Evolutionary conservation across 2,888 invertebrate genomes (phyloP), one percentile per base, ranked within the genome.

Genomic region (Rhagonycha fulva): DNA sequence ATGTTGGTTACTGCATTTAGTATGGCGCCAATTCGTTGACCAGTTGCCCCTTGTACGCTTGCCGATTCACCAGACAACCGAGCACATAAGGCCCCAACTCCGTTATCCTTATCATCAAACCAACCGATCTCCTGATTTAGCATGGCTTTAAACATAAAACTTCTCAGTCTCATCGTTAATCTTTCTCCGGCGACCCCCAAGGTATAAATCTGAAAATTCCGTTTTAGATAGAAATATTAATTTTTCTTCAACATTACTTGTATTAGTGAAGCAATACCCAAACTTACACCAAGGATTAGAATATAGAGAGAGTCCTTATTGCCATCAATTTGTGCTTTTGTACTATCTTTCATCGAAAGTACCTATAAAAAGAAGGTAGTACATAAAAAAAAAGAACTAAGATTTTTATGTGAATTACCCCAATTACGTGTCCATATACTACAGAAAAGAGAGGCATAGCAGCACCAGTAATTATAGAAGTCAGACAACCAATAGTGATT

Each of bases 151-250:
- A 95, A 95, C 87, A 93, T 89, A 62, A 89, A 79, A 47, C 90
- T 90, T 71, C 96, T 89, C 3, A 96, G 86, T 77, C 96, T 89
- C 83, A 92, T 91, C 0, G 96, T 97, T 72, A 97, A 88, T 77
- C 90, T 88, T 86, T 96, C 96, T 62, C 96, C 96, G 26, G 96
- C 94, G 30, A 94, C 88, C 0, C 91, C 93, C 86, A 95, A 96
- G 84, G 47, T 60, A 23, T 76, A 76, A 9, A 66, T 68, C 72
- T 76, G 12, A 10, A 71, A 47, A 19, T n/a, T n/a, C n/a, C n/a
- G n/a, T n/a, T n/a, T n/a, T n/a, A n/a, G n/a, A n/a, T n/a, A n/a
- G n/a, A n/a, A n/a, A n/a, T n/a, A n/a, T n/a, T n/a, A n/a, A n/a
- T n/a, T n/a, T n/a, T n/a, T n/a, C n/a, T n/a, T n/a, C n/a, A 19